Conservation (phyloP, 92 coral and sea anemone species). For the Phymanthus crucifer region DNA sequence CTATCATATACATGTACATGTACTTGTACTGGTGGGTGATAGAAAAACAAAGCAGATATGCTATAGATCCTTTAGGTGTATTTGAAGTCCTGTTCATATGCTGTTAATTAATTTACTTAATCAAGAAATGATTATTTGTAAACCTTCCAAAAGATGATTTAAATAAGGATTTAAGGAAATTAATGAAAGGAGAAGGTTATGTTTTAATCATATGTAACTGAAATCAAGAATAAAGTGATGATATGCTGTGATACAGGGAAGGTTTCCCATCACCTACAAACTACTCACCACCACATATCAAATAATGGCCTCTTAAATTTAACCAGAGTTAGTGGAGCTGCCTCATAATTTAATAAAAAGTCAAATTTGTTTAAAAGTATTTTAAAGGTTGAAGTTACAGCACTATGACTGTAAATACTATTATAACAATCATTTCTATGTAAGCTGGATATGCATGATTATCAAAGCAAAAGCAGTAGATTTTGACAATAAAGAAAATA, state of each 20-base stretch:
- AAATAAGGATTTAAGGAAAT: background rate
- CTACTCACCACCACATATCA: background rate
- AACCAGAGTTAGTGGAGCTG: no score
- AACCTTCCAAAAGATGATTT: background rate
- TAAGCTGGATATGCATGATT: no score
- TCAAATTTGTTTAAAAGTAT: no score
- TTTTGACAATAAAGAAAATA: no score
- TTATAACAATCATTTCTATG: no score
- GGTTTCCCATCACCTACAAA: background rate
- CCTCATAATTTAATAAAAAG: no score
- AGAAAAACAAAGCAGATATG: background rate
- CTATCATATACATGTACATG: background rate
- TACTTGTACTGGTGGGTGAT: background rate
- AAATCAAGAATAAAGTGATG: background rate
- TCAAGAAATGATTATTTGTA: background rate
- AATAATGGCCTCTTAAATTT: background rate
- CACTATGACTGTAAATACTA: no score
- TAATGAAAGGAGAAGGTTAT: background rate
- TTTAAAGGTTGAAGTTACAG: no score
- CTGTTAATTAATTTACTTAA: background rate
- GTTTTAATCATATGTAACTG: background rate
- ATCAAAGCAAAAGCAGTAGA: no score
- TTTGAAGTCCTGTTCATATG: background rate
- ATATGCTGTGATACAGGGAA: background rate
- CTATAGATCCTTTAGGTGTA: background rate